phyloP scores from a whole-genome alignment of 2,888 invertebrate species.

The Drosophila suboccidentalis region DNA sequence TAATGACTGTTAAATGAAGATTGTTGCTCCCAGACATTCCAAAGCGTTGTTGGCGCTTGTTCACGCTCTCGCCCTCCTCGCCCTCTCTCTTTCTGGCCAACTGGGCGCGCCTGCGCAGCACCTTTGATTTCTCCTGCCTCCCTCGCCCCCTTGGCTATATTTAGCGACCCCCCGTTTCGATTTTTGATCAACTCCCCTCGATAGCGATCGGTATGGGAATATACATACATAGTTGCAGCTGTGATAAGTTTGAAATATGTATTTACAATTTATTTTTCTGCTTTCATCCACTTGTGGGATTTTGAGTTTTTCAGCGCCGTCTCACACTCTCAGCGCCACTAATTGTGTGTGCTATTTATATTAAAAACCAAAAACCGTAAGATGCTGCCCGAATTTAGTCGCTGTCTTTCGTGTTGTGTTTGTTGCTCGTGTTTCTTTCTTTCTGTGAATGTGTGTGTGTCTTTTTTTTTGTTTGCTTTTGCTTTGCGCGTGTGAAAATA shows the following conservation, averaged over 20 bases:
- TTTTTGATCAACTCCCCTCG: slow-evolving; percentile 52
- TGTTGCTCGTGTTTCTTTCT: slow-evolving; percentile 27
- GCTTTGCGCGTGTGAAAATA: slow-evolving; percentile 74
- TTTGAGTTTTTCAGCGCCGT: slow-evolving; percentile 28
- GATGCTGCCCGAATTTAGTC: slow-evolving; percentile 61
- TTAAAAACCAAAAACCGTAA: slow-evolving; percentile 51
- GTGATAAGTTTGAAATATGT: slow-evolving; percentile 61
- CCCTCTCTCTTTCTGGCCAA: slow-evolving; percentile 1
- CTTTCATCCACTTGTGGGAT: slow-evolving; percentile 1
- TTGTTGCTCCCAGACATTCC: slow-evolving; percentile 69
- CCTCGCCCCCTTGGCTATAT: slow-evolving; percentile 32
- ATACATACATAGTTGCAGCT: slow-evolving; percentile 36
- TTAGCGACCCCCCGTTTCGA: slow-evolving; percentile 40
- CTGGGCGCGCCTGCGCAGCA: slow-evolving; percentile 56
- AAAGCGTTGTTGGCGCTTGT: slow-evolving; percentile 52
- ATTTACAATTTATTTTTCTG: slow-evolving; percentile 63
- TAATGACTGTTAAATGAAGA: slow-evolving; percentile 82
- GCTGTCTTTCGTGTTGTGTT: slow-evolving; percentile 35
- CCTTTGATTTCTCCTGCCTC: slow-evolving; percentile 46
- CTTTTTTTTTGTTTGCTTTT: slow-evolving; percentile 36
- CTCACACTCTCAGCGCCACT: slow-evolving; percentile 58
- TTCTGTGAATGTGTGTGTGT: slow-evolving; percentile 10
- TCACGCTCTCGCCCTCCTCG: slow-evolving; percentile 33
- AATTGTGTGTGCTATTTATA: slow-evolving; percentile 77
- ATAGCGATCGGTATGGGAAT: slow-evolving; percentile 25